Base-by-base conservation (phyloP, 2,888 invertebrate genomes). In the Ellobium chinense region DNA sequence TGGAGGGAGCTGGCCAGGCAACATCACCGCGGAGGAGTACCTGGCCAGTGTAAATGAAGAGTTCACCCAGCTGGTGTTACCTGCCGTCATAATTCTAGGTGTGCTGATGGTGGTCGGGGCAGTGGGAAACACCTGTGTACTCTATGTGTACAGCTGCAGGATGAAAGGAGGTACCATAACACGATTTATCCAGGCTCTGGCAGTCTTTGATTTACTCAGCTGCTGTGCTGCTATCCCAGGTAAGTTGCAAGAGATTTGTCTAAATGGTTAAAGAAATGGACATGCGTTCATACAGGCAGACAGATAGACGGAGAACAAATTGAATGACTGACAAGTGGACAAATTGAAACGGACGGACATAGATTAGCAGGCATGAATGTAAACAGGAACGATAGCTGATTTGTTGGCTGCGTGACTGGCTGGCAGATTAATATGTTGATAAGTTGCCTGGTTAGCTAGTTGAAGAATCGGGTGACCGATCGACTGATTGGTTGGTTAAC, bases 201-300 rank as follows among this genome's bases (percentile, higher is more conserved):
- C 83, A 24, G 39, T 83, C 21, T 83, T 83, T 69, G 83, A 83
- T 46, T 73, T 83, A 4, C 76, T 83, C 34, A 83, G 83, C 68
- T 83, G 83, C 58, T 66, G 75, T 29, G 62, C 81, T 29, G 83
- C 83, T 36, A 83, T 83, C 7, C 83, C 83, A 34, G 83, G 80
- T 70, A 74, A 69, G 46, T 46, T 46, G 18, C 7, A 18, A 46
- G 46, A 12, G 46, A 46, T 46, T n/a, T n/a, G n/a, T n/a, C n/a
- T n/a, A n/a, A n/a, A n/a, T n/a, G n/a, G n/a, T n/a, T n/a, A n/a
- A n/a, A n/a, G n/a, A n/a, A n/a, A n/a, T n/a, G n/a, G n/a, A n/a
- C n/a, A n/a, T n/a, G n/a, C n/a, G n/a, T n/a, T n/a, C n/a, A n/a
- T n/a, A n/a, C n/a, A n/a, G n/a, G n/a, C n/a, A n/a, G n/a, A n/a